phyloP scores from a whole-genome alignment of 2,888 invertebrate species.

The Strigamia crassipes region DNA sequence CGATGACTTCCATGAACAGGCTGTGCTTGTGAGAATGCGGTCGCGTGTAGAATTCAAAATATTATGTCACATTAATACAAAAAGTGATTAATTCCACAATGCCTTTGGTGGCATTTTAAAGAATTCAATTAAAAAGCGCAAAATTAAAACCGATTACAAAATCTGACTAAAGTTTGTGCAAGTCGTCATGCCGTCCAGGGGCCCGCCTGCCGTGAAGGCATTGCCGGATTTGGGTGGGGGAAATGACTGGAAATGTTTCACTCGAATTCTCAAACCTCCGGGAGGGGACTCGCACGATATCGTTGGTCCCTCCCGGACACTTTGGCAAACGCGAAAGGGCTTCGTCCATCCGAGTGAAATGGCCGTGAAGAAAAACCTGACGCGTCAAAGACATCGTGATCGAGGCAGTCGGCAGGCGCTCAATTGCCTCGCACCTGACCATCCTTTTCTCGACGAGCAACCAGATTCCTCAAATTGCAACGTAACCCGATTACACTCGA shows the following conservation, averaged over 20 bases:
- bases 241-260: conserved; percentile 20
- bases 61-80: neutral
- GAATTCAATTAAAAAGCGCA: neutral
- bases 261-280: conserved; percentile 20
- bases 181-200: neutral
- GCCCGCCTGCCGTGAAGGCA: conserved; percentile 19
- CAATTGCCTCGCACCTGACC: neutral
- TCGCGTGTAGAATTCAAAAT: neutral
- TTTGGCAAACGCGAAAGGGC: neutral
- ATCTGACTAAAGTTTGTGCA: neutral
- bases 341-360: neutral
- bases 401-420: neutral
- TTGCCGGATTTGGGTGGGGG: neutral
- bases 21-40: neutral
- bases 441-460: neutral
- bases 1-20: neutral
- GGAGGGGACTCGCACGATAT: conserved; percentile 6
- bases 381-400: conserved; percentile 15
- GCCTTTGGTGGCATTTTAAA: neutral
- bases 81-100: neutral
- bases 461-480: neutral
- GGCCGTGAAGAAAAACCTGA: neutral
- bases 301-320: neutral
- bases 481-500: neutral
- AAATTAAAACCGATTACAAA: neutral